Conservation (phyloP, 35 echinoderm and acorn worm species). For the Hemicentrotus pulcherrimus region DNA sequence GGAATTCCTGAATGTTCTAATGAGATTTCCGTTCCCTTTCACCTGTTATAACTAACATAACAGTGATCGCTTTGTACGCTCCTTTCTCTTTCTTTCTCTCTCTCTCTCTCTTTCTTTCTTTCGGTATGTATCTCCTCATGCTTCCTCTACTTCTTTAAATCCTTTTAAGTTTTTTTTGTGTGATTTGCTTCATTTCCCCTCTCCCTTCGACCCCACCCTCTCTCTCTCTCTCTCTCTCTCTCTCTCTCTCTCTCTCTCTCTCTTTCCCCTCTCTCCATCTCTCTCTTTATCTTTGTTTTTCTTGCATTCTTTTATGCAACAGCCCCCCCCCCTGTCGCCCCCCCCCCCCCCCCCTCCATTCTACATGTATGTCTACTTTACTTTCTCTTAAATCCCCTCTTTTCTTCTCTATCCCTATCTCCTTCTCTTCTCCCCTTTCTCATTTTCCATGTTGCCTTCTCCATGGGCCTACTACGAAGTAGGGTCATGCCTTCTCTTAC, state of each 20-base stretch:
- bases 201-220: neutral
- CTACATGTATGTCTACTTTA: neutral
- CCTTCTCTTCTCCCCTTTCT: neutral
- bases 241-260: neutral
- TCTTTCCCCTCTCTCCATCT: neutral
- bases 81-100: neutral
- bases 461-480: too few relatives aligned
- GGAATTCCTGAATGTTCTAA: slow-evolving; percentile 9
- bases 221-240: neutral
- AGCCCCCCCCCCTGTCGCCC: neutral
- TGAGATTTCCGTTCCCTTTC: slow-evolving; percentile 16
- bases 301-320: neutral
- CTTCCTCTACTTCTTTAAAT: neutral
- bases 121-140: neutral
- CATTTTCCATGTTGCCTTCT: neutral
- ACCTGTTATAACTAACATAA: neutral
- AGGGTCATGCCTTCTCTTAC: too few relatives aligned
- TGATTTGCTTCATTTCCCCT: neutral
- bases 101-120: neutral
- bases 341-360: neutral
- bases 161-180: neutral
- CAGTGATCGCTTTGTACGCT: neutral
- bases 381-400: neutral
- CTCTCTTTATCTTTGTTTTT: neutral
- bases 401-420: neutral